Evolutionary conservation across 2,113 vertebrate genomes (phyloP).

Genomic region (Lucifuga dentata): DNA sequence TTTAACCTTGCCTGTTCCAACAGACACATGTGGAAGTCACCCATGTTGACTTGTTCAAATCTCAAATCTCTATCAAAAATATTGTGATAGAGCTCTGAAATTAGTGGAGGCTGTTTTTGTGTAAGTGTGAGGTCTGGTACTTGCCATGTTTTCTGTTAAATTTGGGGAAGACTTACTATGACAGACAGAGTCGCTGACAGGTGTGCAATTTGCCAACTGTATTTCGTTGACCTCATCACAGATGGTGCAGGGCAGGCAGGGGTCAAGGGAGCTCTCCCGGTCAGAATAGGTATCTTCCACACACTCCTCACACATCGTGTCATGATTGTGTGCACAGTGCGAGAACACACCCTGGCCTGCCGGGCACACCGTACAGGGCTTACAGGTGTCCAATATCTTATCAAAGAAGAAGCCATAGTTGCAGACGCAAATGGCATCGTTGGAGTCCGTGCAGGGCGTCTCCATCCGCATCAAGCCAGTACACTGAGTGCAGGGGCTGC

Average conservation of each 20-base stretch:
- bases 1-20: conserved; percentile 51
- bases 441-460: conserved; percentile 95
- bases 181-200: conserved; percentile 84
- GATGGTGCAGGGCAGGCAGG: conserved; percentile 94
- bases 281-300: conserved; percentile 90
- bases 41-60: conserved; percentile 47
- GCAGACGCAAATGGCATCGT: conserved; percentile 90
- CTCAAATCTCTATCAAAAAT: conserved; percentile 17
- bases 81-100: conserved; percentile 32
- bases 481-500: conserved; percentile 89
- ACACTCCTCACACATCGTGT: conserved; percentile 93
- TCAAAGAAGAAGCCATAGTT: conserved; percentile 89
- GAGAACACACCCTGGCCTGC: conserved; percentile 86
- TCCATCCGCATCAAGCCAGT: conserved; percentile 91
- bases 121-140: conserved; percentile 9
- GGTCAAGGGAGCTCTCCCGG: conserved; percentile 92
- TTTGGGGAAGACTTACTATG: conserved; percentile 82
- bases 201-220: conserved; percentile 82
- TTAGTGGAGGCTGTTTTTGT: conserved; percentile 1
- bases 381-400: conserved; percentile 69
- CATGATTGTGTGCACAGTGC: conserved; percentile 84
- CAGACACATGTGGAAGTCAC: conserved; percentile 62
- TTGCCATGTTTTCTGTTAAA: neutral
- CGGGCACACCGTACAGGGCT: conserved; percentile 87
- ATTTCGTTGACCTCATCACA: conserved; percentile 89